Evolutionary conservation across 2,797 vertebrate species (phyloP).

Genomic region (Phoxinus dragarum): DNA sequence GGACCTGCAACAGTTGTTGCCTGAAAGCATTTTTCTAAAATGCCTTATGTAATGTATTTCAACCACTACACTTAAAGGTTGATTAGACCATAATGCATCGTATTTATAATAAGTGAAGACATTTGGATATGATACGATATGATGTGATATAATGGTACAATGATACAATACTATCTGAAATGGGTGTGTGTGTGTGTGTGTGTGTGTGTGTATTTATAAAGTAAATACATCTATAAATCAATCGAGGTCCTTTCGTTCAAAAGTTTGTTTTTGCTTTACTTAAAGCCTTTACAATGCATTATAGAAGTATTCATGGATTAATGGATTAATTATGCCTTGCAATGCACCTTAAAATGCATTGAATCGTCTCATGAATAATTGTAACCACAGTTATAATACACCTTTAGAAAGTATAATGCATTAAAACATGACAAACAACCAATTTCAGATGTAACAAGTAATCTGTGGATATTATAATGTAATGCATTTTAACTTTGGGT

Average conservation of each 20-base stretch:
- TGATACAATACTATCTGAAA: not conserved
- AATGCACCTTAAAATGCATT: not conserved
- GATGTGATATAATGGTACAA: not conserved
- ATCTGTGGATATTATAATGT: not conserved
- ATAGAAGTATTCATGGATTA: not conserved
- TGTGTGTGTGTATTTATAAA: not conserved
- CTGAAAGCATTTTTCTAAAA: not conserved
- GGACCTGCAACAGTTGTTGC: not conserved
- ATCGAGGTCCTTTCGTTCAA: too few relatives aligned
- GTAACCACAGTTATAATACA: not conserved
- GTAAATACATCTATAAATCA: not conserved
- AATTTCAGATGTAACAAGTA: not conserved
- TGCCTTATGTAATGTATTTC: not conserved
- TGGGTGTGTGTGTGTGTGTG: not conserved
- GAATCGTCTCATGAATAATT: not conserved
- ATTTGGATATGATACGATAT: not conserved
- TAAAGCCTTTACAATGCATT: not conserved
- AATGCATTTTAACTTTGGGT: too few relatives aligned
- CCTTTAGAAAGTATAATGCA: not conserved
- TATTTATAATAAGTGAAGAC: slow-evolving; percentile 1
- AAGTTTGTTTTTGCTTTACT: too few relatives aligned
- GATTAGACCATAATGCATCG: not conserved
- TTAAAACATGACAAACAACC: not conserved
- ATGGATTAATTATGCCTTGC: not conserved
- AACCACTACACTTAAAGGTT: not conserved